Base-by-base conservation (phyloP, 1,140 invertebrate species). In the Dendroctonus valens region DNA sequence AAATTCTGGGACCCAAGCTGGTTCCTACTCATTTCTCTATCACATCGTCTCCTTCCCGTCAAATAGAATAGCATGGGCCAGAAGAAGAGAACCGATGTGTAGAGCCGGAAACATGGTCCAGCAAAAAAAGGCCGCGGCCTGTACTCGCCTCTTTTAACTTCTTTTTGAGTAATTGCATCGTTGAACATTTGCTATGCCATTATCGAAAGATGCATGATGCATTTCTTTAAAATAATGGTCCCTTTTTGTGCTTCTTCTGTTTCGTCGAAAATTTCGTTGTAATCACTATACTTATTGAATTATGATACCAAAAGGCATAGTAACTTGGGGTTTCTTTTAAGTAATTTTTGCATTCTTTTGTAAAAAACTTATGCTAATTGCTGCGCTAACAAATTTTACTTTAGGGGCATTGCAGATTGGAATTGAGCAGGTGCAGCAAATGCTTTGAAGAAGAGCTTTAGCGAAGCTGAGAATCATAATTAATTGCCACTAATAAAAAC, bases 21-120 rank as follows among this genome's bases (percentile, higher is more conserved):
- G 61, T 67, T 67, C 64, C 60, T 61, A 60, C 59, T 54, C 67
- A 63, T 54, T 59, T 49, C 41, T 59, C 67, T 61, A 51, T 68
- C 65, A 41, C n/a, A 8, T 44, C 53, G 40, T 58, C 61, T 64
- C 60, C 58, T n/a, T 68, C 54, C 8, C 14, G 2, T 37, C 12
- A n/a, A 44, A 50, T 48, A 46, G 41, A 46, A 9, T n/a, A 7
- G 7, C 48, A 14, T 41, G 9, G n/a, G 67, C 48, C 52, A 64
- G 55, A 68, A 59, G 44, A 61, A 65, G 65, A 71, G 40, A 50
- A 59, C 62, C 40, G 62, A 51, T 60, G 12, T 26, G 26, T 52
- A 57, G 64, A 67, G 68, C 70, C 70, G 70, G 70, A 72, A 72
- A 72, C 68, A 72, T 69, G 70, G 70, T 67, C 70, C 70, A 68